Evolutionary conservation across 2,797 vertebrate genomes (phyloP).

Genomic region (Malacoctenus gilli): DNA sequence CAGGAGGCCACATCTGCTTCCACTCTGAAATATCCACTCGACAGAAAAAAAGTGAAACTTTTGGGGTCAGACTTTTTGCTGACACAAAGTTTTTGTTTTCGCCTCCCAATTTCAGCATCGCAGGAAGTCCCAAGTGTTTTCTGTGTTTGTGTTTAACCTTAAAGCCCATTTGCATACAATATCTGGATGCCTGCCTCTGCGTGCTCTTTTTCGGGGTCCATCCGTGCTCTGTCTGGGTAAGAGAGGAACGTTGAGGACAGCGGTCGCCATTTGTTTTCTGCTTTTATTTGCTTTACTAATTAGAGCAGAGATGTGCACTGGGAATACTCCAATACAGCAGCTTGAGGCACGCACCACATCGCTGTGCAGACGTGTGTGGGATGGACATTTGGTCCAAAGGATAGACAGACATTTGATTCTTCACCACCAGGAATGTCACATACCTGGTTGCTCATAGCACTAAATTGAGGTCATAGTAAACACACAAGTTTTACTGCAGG

Average conservation of each 20-base stretch:
- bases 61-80: constrained; percentile 22
- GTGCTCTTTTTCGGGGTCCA: neutral
- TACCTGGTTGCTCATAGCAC: too few relatives aligned
- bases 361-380: neutral
- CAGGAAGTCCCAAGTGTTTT: neutral
- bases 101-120: constrained; percentile 4
- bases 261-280: constrained; percentile 39
- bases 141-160: constrained; percentile 1
- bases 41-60: neutral
- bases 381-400: too few relatives aligned
- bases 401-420: too few relatives aligned
- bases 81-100: constrained; percentile 17
- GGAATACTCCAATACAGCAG: constrained; percentile 39
- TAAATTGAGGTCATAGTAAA: too few relatives aligned
- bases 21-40: neutral
- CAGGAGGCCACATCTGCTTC: neutral
- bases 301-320: constrained; percentile 34
- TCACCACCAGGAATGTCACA: too few relatives aligned
- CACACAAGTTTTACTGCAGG: too few relatives aligned
- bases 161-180: constrained; percentile 13
- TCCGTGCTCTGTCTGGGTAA: neutral
- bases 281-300: constrained; percentile 40
- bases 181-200: neutral
- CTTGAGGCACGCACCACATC: constrained; percentile 11
- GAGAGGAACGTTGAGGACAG: constrained; percentile 12